These are phyloP conservation scores for Catocala sponsa DNA, from an alignment of 2,888 invertebrate genomes.

Conservation along the genomic window DNA sequence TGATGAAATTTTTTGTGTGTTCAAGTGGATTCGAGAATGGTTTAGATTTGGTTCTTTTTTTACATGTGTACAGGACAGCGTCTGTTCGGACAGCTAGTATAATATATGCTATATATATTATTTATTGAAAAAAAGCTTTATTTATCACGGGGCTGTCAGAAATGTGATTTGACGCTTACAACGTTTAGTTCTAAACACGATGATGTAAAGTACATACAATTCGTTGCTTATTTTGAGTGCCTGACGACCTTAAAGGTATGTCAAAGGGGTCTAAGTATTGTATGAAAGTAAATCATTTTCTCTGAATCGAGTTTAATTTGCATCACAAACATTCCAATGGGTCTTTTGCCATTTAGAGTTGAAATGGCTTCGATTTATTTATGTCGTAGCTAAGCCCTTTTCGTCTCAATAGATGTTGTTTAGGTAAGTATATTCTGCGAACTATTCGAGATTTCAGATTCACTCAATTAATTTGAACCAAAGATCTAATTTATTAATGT, in stretches of 20 bases:
- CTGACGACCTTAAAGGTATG: slow-evolving; percentile 14
- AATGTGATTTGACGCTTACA: too few species aligned
- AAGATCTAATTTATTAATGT: neutral
- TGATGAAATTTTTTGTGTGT: too few species aligned
- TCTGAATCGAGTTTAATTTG: slow-evolving; percentile 39
- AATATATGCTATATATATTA: too few species aligned
- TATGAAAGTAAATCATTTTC: slow-evolving; percentile 36
- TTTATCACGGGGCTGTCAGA: too few species aligned
- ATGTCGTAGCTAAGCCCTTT: slow-evolving; percentile 3
- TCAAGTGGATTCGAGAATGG: too few species aligned
- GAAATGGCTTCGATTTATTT: slow-evolving; percentile 24
- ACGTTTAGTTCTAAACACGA: too few species aligned
- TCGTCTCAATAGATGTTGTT: neutral
- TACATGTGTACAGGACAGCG: too few species aligned
- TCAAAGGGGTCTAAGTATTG: slow-evolving; percentile 21
- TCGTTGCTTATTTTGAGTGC: too few species aligned
- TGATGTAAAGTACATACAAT: too few species aligned
- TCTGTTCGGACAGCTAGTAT: too few species aligned
- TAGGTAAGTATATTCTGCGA: neutral
- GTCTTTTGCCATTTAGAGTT: slow-evolving; percentile 24
- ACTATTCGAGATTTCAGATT: neutral
- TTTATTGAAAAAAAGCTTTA: too few species aligned
- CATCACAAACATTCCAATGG: slow-evolving; percentile 41
- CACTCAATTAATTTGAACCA: neutral
- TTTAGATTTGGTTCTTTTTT: too few species aligned